Conservation (phyloP, 2,797 vertebrate species). For the Xenops minutus region DNA sequence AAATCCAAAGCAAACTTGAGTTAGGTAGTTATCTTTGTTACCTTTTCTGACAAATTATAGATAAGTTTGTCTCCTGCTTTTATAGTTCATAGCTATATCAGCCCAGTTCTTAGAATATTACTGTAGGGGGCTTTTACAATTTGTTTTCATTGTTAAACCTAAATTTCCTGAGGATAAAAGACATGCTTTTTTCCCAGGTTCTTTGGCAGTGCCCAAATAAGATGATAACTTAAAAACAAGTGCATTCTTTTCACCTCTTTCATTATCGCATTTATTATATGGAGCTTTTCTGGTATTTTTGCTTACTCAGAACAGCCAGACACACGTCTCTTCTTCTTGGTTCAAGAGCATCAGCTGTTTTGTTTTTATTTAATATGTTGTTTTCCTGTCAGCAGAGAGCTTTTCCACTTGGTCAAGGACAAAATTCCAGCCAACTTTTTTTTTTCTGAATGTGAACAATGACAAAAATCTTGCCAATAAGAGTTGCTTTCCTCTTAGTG, state of each 20-base stretch:
- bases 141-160: not conserved
- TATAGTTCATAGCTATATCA: not conserved
- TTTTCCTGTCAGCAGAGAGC: not conserved
- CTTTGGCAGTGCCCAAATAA: not conserved
- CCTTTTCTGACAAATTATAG: not conserved
- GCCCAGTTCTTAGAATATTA: not conserved
- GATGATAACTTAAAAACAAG: not conserved
- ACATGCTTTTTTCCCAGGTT: not conserved
- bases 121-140: not conserved
- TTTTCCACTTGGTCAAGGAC: slow-evolving; percentile 26
- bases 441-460: slow-evolving; percentile 33
- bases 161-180: not conserved
- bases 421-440: not conserved
- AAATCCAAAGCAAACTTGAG: not conserved
- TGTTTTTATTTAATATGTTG: slow-evolving; percentile 18
- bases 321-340: not conserved
- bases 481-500: not conserved
- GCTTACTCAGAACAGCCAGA: not conserved
- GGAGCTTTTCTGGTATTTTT: not conserved
- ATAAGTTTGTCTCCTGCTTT: not conserved
- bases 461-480: slow-evolving; percentile 31
- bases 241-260: not conserved
- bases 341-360: not conserved
- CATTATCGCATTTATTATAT: not conserved
- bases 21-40: not conserved